Conservation (phyloP, 53 echinoderm and acorn worm species). For the Paelopatides confundens region DNA sequence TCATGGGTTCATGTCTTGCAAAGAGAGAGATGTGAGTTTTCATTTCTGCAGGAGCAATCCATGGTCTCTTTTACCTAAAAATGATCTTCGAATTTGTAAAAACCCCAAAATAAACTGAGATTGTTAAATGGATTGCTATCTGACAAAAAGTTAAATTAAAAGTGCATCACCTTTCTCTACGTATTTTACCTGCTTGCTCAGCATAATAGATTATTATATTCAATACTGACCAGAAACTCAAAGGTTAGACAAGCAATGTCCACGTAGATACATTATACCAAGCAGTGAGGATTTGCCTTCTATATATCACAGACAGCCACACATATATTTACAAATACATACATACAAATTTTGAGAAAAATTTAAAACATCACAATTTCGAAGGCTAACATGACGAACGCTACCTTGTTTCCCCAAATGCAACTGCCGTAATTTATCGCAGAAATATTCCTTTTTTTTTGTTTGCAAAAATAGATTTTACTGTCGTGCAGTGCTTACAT, state of each 20-base stretch:
- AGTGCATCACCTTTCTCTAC: too few species aligned
- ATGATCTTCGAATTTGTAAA: too few species aligned
- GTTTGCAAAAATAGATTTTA: slow-evolving; percentile 45
- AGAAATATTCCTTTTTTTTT: background rate
- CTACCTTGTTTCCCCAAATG: slow-evolving; percentile 37
- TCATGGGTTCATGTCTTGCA: too few species aligned
- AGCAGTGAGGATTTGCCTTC: background rate
- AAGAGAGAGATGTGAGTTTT: too few species aligned
- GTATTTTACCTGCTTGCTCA: too few species aligned
- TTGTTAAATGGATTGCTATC: too few species aligned
- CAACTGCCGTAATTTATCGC: slow-evolving; percentile 12
- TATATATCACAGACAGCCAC: background rate
- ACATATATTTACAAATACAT: background rate
- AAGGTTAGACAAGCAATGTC: background rate
- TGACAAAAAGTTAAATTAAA: too few species aligned
- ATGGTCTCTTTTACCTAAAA: too few species aligned
- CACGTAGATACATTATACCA: background rate
- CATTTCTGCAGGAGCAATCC: too few species aligned
- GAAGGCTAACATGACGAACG: slow-evolving; percentile 8
- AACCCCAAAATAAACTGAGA: too few species aligned
- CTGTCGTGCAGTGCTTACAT: slow-evolving; percentile 39
- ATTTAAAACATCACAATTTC: background rate
- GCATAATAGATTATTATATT: too few species aligned
- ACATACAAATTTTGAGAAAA: background rate
- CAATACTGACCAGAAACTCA: too few species aligned